phyloP scores from a whole-genome alignment of 2,113 vertebrate genomes.

The Neoarius graeffei region DNA sequence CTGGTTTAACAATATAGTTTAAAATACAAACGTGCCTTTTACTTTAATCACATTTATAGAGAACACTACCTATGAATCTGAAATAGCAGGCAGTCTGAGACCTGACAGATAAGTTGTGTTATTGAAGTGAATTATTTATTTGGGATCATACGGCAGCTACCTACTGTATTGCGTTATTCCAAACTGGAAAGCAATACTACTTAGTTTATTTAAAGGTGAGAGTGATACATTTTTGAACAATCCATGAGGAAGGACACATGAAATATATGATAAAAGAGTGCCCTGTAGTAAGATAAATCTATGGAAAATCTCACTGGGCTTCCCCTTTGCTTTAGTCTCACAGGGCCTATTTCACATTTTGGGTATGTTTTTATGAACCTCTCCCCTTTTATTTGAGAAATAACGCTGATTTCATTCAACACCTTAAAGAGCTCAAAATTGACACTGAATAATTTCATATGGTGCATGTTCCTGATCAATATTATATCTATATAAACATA shows the following conservation, averaged over 20 bases:
- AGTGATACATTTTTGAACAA: background rate
- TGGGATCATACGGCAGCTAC: background rate
- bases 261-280: background rate
- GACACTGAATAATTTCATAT: background rate
- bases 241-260: background rate
- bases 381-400: background rate
- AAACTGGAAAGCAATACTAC: background rate
- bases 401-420: background rate
- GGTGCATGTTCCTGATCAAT: background rate
- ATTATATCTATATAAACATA: background rate
- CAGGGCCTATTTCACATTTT: background rate
- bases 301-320: background rate
- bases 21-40: background rate
- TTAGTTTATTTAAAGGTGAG: constrained; percentile 5
- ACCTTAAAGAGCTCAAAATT: background rate
- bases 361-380: background rate
- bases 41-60: background rate
- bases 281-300: background rate
- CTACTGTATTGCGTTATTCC: background rate
- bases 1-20: background rate
- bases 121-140: background rate
- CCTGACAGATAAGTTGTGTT: background rate
- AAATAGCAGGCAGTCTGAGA: background rate
- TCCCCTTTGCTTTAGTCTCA: background rate
- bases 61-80: background rate